Percentiles rank a stretch among this genome's conserved stretches.
Conservation (phyloP, 2,888 invertebrate species). For the Mythimna pallens region DNA sequence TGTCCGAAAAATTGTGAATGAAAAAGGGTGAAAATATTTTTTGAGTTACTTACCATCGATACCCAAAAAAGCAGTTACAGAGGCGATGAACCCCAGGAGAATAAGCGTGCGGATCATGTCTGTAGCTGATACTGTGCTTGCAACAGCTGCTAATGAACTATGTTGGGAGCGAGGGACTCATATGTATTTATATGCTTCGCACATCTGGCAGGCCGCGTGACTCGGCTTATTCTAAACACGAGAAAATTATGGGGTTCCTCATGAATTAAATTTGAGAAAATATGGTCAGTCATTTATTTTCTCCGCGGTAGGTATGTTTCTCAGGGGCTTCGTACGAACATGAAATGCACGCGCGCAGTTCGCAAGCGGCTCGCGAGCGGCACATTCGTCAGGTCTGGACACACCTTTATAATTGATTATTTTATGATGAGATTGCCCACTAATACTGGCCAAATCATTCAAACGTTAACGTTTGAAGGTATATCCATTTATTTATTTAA, state of each 20-base stretch:
- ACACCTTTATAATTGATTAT: too few relatives aligned
- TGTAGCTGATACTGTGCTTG: not conserved
- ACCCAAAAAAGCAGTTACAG: not conserved
- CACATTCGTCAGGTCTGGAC: too few relatives aligned
- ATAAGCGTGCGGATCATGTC: slow-evolving; percentile 23
- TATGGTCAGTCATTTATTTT: not conserved
- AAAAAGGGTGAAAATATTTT: not conserved
- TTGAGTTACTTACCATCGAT: not conserved
- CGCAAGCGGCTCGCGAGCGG: too few relatives aligned
- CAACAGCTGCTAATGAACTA: not conserved
- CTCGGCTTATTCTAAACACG: not conserved
- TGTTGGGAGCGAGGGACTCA: not conserved
- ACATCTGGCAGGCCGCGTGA: not conserved
- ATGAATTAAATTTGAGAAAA: not conserved
- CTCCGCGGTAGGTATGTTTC: not conserved
- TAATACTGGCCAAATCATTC: too few relatives aligned
- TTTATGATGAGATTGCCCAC: too few relatives aligned
- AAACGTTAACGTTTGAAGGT: too few relatives aligned
- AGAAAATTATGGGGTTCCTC: slow-evolving; percentile 21
- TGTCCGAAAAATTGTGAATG: not conserved
- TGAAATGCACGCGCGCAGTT: too few relatives aligned
- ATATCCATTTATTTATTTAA: too few relatives aligned
- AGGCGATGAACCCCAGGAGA: slow-evolving; percentile 17
- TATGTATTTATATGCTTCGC: slow-evolving; percentile 26
- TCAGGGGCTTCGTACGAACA: too few relatives aligned